Base-by-base conservation (phyloP, 2,888 invertebrate species). In the Matsumyia berberina region DNA sequence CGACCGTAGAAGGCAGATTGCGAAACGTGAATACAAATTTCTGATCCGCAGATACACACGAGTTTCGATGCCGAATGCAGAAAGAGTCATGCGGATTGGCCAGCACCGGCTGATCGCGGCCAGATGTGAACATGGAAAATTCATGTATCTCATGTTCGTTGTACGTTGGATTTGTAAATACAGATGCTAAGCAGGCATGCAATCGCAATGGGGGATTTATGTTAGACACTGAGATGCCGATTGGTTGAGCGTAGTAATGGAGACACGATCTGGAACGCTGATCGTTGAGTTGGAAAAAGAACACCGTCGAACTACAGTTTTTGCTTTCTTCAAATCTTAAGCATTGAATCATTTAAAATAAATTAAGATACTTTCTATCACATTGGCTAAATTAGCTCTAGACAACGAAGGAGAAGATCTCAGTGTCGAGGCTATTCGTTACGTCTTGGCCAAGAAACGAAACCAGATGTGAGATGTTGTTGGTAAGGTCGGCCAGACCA, bases 111-210 rank as follows among this genome's bases (percentile, higher is more conserved):
- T 69, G 85, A 76, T 83, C 80, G 46, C 19, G 66, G 58, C 83
- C 69, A 79, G 73, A 69, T 74, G 29, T 69, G 66, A 76, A 85
- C 85, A 85, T 80, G 85, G 85, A 85, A 85, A 85, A 76, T 62
- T 39, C 69, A 69, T 85, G 83, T 76, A 69, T 69, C 53, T 76
- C 76, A 24, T 77, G 83, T 62, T 72, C 17, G 39, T 49, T 64
- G 46, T 66, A 17, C 24, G 19, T 2, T 44, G 78, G 72, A 72
- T 82, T 72, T 69, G 73, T 73, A 62, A 70, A 72, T 46, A 69
- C 62, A 69, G 73, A 83, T 83, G 73, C 82, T 78, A 67, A 67
- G 60, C 78, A 57, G 78, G 11, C 78, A 73, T 78, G 78, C 72
- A 78, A 72, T 83, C 69, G 79, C 69, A 73, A 83, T 83, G 83